Evolutionary conservation across 2,797 vertebrate species (phyloP).

Genomic region (Sparidentex hasta): DNA sequence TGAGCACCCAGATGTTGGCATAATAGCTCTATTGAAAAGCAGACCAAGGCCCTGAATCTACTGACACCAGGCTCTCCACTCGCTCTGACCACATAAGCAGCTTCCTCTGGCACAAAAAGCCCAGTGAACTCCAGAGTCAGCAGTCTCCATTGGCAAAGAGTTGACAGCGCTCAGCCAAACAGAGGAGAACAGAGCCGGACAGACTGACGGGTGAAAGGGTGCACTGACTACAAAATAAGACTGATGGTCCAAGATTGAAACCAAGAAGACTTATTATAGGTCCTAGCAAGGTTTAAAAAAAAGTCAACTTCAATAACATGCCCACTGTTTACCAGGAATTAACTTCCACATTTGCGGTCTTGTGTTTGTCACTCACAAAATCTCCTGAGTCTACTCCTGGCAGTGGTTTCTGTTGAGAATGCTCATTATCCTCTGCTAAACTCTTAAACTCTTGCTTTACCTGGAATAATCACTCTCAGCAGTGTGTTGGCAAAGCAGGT

Average conservation of each 20-base stretch:
- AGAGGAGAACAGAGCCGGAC: slow-evolving; percentile 32
- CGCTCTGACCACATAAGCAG: slow-evolving; percentile 65
- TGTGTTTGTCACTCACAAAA: neutral
- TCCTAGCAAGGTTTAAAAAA: too few species aligned
- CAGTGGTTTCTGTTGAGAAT: neutral
- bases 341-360: neutral
- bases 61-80: slow-evolving; percentile 46
- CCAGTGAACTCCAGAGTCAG: slow-evolving; percentile 67
- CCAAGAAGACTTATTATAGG: too few species aligned
- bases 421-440: neutral
- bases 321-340: neutral
- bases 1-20: slow-evolving; percentile 27
- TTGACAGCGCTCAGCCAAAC: slow-evolving; percentile 54
- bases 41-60: slow-evolving; percentile 27
- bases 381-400: neutral
- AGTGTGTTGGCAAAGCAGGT: neutral
- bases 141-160: slow-evolving; percentile 64
- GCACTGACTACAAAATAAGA: slow-evolving; percentile 11
- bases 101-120: slow-evolving; percentile 65
- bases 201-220: slow-evolving; percentile 20
- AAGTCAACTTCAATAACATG: neutral
- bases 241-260: slow-evolving; percentile 1
- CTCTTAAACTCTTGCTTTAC: neutral
- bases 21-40: slow-evolving; percentile 46
- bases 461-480: neutral